These are phyloP conservation scores for Neuroscelio doddi DNA, from an alignment of 2,888 invertebrate genomes.

Conservation along the genomic window DNA sequence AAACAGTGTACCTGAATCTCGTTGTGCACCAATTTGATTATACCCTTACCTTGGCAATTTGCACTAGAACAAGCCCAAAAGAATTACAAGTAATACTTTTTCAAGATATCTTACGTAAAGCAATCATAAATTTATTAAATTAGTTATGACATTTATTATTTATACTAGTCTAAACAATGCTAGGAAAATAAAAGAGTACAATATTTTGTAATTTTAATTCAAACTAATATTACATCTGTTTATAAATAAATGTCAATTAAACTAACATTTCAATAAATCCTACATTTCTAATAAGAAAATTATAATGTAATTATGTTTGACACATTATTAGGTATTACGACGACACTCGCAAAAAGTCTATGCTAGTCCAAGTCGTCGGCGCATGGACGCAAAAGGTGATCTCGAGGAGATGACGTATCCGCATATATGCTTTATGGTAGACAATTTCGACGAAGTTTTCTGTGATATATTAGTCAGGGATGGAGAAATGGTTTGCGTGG, in stretches of 20 bases:
- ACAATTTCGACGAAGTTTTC: slow-evolving; percentile 99
- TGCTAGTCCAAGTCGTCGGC: slow-evolving; percentile 95
- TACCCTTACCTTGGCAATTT: slow-evolving; percentile 96
- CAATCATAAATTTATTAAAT: too few species aligned
- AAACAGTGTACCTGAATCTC: slow-evolving; percentile 98
- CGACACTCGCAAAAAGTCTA: slow-evolving; percentile 83
- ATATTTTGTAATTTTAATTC: too few species aligned
- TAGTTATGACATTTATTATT: too few species aligned
- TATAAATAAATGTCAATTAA: too few species aligned
- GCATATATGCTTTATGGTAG: slow-evolving; percentile 99
- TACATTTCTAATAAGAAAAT: neutral
- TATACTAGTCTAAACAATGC: too few species aligned
- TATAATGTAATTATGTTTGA: neutral
- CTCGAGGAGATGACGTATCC: slow-evolving; percentile 99
- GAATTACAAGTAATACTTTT: slow-evolving; percentile 90
- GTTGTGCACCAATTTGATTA: slow-evolving; percentile 99
- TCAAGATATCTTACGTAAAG: too few species aligned
- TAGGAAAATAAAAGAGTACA: too few species aligned
- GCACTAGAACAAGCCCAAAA: slow-evolving; percentile 97
- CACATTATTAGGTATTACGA: slow-evolving; percentile 63
- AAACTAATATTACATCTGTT: too few species aligned
- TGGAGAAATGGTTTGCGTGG: slow-evolving; percentile 99
- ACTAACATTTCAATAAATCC: too few species aligned
- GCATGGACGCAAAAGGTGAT: slow-evolving; percentile 99
- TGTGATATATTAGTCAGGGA: slow-evolving; percentile 97